Evolutionary conservation across 1,140 invertebrate genomes (phyloP).

Genomic region (Saccostrea glomerata): DNA sequence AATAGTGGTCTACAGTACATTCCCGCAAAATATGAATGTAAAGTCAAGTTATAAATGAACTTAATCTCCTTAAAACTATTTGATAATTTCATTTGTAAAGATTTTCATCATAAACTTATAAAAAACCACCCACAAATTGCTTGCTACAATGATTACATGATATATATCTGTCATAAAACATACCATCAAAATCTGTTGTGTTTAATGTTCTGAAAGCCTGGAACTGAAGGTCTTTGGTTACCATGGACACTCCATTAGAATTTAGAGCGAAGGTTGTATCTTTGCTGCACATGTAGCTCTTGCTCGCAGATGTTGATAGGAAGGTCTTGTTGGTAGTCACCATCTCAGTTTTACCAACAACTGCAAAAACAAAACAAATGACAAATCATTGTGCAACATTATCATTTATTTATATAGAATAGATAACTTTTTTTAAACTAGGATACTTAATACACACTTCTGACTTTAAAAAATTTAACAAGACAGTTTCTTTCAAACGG

Average conservation of each 20-base stretch:
- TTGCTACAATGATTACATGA: not conserved
- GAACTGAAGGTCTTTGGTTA: slow-evolving; percentile 53
- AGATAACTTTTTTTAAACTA: too few species aligned
- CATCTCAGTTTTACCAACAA: not conserved
- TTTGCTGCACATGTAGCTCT: slow-evolving; percentile 60
- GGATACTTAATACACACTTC: too few species aligned
- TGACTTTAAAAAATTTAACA: too few species aligned
- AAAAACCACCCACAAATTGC: not conserved
- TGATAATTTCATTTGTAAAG: too few species aligned
- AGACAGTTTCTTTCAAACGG: too few species aligned
- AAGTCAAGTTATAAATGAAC: too few species aligned
- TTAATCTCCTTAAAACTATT: too few species aligned
- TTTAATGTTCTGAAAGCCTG: slow-evolving; percentile 54
- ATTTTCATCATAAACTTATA: too few species aligned
- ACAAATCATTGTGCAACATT: not conserved
- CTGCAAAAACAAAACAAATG: not conserved
- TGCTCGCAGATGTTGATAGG: not conserved
- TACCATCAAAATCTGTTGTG: slow-evolving; percentile 44
- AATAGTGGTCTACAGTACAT: too few species aligned
- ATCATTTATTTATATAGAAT: too few species aligned
- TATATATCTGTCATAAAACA: slow-evolving; percentile 31
- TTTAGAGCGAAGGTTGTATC: slow-evolving; percentile 31
- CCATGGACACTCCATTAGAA: slow-evolving; percentile 40
- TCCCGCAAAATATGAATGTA: too few species aligned
- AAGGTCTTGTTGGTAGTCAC: not conserved